Base-by-base conservation (phyloP, 2,797 vertebrate species). In the Parauchenoglanis ngamensis region DNA sequence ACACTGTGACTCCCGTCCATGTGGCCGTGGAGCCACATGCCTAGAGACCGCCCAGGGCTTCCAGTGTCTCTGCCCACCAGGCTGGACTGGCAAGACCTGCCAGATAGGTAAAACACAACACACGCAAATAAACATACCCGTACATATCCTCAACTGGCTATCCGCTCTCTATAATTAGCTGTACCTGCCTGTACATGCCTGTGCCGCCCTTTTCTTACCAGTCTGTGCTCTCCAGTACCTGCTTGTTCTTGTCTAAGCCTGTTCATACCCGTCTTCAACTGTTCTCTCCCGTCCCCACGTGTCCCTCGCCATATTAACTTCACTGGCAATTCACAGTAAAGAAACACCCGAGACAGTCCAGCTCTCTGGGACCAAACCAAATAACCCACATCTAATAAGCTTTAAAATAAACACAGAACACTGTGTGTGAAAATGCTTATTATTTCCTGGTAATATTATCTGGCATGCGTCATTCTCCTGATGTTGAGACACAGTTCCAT, bases 11-110 rank as follows among this genome's bases (percentile, higher is more conserved):
- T 94, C 94, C 61, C 92, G 88, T 83, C 95, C 95, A 0, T 96
- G 96, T 13, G 94, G 94, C 7, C 94, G 89, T 1, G 96, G 95
- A 25, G 93, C 96, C 0, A 96, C 95, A 0, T 96, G 96, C 91
- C 92, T 93, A 85, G 96, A 96, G 91, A 87, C 89, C 83, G 88
- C 92, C 0, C 93, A 94, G 89, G 94, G 95, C 79, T 94, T 92
- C 90, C 93, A 89, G 3, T 96, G 96, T 89, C 89, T 95, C 35
- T 96, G 96, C 89, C 94, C 95, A 0, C 93, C 93, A 0, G 95
- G 94, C 83, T 96, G 96, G 96, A 94, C 91, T 0, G 96, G 96
- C 89, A 93, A 95, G 86, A 96, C 95, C 0, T 96, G 96, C 91
- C 95, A 95, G 90, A 94, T 96, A 68, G 96, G 96, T 96, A 91